Evolutionary conservation across 2,797 vertebrate species (phyloP).

Genomic region (Sebastes umbrosus): DNA sequence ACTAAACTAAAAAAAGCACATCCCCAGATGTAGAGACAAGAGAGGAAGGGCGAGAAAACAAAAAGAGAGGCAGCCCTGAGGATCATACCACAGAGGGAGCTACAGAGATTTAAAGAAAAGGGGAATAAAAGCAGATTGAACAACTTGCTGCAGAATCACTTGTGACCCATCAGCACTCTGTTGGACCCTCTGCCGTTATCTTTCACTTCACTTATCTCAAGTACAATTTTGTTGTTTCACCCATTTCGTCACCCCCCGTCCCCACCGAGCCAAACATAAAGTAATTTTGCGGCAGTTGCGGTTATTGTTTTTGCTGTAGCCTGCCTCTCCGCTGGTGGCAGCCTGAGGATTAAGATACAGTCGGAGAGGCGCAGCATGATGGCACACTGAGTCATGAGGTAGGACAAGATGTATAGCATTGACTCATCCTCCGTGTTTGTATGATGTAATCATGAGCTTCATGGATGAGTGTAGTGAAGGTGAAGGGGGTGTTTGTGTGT

Average conservation of each 20-base stretch:
- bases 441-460: neutral
- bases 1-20: neutral
- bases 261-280: constrained; percentile 34
- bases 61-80: neutral
- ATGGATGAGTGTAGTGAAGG: no score
- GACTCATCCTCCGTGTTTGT: neutral
- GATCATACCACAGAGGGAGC: constrained; percentile 22
- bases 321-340: constrained; percentile 26
- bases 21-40: constrained; percentile 5
- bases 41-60: neutral
- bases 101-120: constrained; percentile 5
- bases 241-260: neutral
- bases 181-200: neutral
- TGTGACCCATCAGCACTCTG: constrained; percentile 1
- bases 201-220: neutral
- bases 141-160: constrained; percentile 17
- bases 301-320: constrained; percentile 33
- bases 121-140: neutral
- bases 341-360: constrained; percentile 56
- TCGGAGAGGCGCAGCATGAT: constrained; percentile 27
- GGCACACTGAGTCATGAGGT: constrained; percentile 67
- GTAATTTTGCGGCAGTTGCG: constrained; percentile 50
- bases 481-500: neutral
- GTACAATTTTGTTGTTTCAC: neutral
- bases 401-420: constrained; percentile 28